These are phyloP conservation scores for Trogon surrucura DNA, from an alignment of 2,113 vertebrate species.

Conservation along the genomic window DNA sequence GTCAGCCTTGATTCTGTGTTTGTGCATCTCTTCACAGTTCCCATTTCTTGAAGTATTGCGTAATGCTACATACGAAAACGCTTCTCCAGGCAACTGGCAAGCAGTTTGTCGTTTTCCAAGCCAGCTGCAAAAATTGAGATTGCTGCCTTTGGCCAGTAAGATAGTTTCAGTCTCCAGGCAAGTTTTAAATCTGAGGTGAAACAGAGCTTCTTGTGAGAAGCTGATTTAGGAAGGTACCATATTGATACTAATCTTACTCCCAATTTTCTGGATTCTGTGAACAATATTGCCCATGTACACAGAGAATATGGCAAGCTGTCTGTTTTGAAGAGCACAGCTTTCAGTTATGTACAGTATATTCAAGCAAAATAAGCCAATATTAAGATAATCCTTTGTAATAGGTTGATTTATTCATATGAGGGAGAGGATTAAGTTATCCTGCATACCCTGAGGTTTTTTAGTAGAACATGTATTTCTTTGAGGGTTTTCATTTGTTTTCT, in stretches of 20 bases:
- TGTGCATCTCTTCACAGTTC: not conserved
- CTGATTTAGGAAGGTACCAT: not conserved
- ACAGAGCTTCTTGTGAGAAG: not conserved
- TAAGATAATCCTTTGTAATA: not conserved
- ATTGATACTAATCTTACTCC: not conserved
- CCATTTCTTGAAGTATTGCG: not conserved
- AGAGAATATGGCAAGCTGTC: not conserved
- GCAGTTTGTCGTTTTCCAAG: not conserved
- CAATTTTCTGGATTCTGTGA: not conserved
- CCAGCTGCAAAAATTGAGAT: not conserved
- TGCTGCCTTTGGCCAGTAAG: not conserved
- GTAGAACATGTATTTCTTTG: not conserved
- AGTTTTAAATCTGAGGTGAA: not conserved
- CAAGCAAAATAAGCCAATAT: not conserved
- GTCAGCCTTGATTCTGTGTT: not conserved
- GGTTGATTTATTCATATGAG: not conserved
- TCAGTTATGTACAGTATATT: not conserved
- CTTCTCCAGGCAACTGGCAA: not conserved
- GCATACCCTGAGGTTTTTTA: not conserved
- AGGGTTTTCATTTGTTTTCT: not conserved
- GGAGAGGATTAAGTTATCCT: not conserved
- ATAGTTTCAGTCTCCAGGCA: not conserved
- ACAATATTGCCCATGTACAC: not conserved
- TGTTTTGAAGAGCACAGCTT: not conserved
- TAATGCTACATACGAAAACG: not conserved